Evolutionary conservation across 1,140 invertebrate genomes (phyloP).

Genomic region (Hycleus cichorii): DNA sequence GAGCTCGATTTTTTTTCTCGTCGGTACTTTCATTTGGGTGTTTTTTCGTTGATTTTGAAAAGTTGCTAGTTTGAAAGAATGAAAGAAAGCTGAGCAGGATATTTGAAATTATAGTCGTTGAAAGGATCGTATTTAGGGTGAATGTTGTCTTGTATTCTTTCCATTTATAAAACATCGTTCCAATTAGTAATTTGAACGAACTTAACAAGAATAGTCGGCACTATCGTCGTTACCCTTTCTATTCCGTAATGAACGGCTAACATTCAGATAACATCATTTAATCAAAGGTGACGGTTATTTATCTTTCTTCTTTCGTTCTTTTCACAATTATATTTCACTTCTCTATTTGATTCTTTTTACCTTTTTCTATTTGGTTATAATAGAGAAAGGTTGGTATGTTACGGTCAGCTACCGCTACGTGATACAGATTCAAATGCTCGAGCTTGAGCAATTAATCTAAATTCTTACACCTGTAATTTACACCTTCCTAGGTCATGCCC

Average conservation of each 20-base stretch:
- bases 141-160: too few relatives aligned
- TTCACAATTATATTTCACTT: too few relatives aligned
- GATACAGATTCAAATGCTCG: conserved; percentile 24
- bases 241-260: conserved; percentile 9
- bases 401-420: conserved; percentile 29
- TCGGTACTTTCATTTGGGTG: too few relatives aligned
- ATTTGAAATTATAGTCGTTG: conserved; percentile 1
- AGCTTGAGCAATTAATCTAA: conserved; percentile 29
- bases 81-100: too few relatives aligned
- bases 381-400: conserved; percentile 23
- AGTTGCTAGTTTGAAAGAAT: too few relatives aligned
- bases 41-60: too few relatives aligned
- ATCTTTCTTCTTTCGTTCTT: background rate
- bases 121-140: background rate
- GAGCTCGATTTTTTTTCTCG: too few relatives aligned
- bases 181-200: too few relatives aligned
- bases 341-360: too few relatives aligned
- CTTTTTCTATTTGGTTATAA: conserved; percentile 14
- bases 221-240: too few relatives aligned
- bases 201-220: too few relatives aligned
- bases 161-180: too few relatives aligned
- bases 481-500: conserved; percentile 21
- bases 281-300: conserved; percentile 5
- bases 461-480: conserved; percentile 32
- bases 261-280: conserved; percentile 9